A percentile compares a stretch with the other conserved stretches of the same genome.
phyloP scores from a whole-genome alignment of 1,140 invertebrate genomes.

The Physella acuta region DNA sequence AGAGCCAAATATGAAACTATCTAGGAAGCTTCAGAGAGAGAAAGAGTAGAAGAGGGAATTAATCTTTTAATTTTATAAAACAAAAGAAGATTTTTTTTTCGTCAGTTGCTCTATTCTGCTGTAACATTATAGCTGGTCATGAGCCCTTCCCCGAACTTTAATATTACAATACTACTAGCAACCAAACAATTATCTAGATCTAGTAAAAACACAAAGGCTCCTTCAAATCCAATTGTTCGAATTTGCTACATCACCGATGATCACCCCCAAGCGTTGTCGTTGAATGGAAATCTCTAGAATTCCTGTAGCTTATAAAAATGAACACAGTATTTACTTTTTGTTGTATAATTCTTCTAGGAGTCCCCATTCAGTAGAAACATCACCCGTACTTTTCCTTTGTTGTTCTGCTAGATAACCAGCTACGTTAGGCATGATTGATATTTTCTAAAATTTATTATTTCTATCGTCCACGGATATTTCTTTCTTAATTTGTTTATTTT shows the following conservation, averaged over 20 bases:
- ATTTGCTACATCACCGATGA: neutral
- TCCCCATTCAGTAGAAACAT: conserved; percentile 51
- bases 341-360: conserved; percentile 53
- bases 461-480: no score
- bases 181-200: neutral
- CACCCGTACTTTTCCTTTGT: conserved; percentile 50
- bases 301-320: neutral
- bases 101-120: no score
- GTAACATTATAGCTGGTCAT: no score
- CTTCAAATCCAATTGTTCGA: neutral
- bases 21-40: no score
- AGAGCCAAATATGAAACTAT: no score
- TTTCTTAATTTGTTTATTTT: no score
- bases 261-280: neutral
- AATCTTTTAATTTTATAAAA: no score
- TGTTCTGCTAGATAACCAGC: conserved; percentile 53
- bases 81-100: no score
- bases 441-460: no score
- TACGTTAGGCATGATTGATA: conserved; percentile 44
- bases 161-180: no score
- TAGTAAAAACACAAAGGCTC: neutral
- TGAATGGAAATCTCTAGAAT: neutral
- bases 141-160: no score
- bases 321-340: conserved; percentile 46
- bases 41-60: no score